Evolutionary conservation across 2,888 invertebrate genomes (phyloP), one percentile per base, ranked within the genome.

Genomic region (Drosophila kokeensis): DNA sequence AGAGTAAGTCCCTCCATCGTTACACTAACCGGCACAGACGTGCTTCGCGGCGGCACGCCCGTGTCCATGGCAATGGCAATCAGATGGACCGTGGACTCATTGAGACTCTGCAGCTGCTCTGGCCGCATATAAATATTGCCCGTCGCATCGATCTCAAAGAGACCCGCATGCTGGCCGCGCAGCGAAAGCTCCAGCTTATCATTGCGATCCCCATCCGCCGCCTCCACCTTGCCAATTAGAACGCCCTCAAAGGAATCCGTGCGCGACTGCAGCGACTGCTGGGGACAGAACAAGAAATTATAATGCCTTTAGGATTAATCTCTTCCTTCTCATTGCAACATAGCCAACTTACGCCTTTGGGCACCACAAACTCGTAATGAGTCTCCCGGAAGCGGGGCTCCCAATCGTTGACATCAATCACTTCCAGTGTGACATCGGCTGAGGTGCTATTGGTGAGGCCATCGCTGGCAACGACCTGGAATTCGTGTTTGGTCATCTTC

Each of bases 391-490:
- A 98, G 66, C 97, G 94, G 0, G 98, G 98, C 93, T 98, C 98
- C 97, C 98, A 98, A 92, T 98, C 98, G 93, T 98, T 98, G 11
- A 97, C 97, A 92, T 98, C 96, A 82, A 96, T 94, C 21, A 98
- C 96, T 1, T 96, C 96, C 34, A 98, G 94, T 87, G 96, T 96
- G 4, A 98, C 95, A 10, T 96, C 95, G 0, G 97, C 96, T 0
- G 80, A 53, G 38, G 97, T 97, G 92, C 97, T 97, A 92, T 97
- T 98, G 82, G 96, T 95, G 73, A 91, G 81, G 0, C 93, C 93
- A 93, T 98, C 97, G 0, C 97, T 96, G 58, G 97, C 97, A 92
- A 96, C 95, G 48, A 97, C 96, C 86, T 96, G 95, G 92, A 98
- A 97, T 68, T 95, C 94, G 92, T 97, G 97, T 38, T 94, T 94